Evolutionary conservation across 2,113 vertebrate species (phyloP), one percentile per base, ranked within the genome.

Genomic region (Oenanthe melanoleuca): DNA sequence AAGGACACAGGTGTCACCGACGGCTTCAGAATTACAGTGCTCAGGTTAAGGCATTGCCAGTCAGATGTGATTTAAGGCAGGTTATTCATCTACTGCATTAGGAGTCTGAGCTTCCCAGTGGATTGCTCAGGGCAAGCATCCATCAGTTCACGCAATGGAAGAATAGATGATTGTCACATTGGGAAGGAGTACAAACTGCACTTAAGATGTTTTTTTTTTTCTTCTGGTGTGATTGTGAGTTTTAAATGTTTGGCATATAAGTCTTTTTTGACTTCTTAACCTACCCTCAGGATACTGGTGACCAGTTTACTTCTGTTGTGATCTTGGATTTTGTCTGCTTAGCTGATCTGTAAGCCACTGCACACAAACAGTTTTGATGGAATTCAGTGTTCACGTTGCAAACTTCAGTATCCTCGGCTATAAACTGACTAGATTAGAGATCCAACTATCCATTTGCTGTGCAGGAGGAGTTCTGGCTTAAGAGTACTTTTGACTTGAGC

Each of bases 131-230:
- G 37, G 50, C 16, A 26, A 60, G 14, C 17, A n/a, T 79, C 19
- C 1, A 0, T 25, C 50, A 33, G 5, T 37, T 91, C 33, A 42
- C 0, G 0, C 50, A 2, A 0, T 14, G 33, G 50, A 34, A 20
- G 5, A 65, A 20, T 6, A 37, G 31, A 9, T 80, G 65, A 64
- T 60, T 67, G 10, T 77, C 12, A 11, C 8, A 20, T 40, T 14
- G 34, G 40, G n/a, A 91, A 60, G 23, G 17, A 80, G 9, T n/a
- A 57, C 23, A 69, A 45, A 24, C 14, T 40, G 8, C 29, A 22
- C 22, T 77, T 60, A 2, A 26, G 28, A 37, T 37, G 10, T 66
- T 50, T 77, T 66, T 64, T 64, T 45, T 45, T 50, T 37, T 12
- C 4, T 29, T 72, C 14, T 61, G 6, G 9, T 80, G 11, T 44